Evolutionary conservation across 2,113 vertebrate genomes (phyloP).

Genomic region (Trinectes maculatus): DNA sequence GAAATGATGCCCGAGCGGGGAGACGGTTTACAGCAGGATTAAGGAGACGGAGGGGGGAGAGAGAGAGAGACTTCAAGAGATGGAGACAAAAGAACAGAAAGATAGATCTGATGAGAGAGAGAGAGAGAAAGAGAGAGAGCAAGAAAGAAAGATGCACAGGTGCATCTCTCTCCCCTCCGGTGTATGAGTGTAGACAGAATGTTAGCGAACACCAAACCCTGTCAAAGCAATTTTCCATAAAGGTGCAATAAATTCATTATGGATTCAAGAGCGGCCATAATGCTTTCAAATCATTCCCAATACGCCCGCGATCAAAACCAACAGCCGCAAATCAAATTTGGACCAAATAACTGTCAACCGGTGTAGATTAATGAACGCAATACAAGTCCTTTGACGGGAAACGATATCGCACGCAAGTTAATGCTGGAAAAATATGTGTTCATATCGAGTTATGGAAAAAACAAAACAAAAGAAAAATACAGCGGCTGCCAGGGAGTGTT

Average conservation of each 20-base stretch:
- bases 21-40: conserved; percentile 40
- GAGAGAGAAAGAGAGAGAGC: background rate
- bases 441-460: conserved; percentile 53
- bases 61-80: background rate
- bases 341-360: conserved; percentile 66
- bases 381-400: conserved; percentile 58
- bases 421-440: conserved; percentile 44
- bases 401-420: conserved; percentile 38
- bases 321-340: conserved; percentile 67
- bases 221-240: conserved; percentile 48
- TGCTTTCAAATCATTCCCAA: conserved; percentile 56
- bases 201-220: conserved; percentile 58
- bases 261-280: conserved; percentile 55
- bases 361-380: conserved; percentile 68
- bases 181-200: conserved; percentile 40
- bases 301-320: conserved; percentile 58
- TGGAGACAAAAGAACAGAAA: conserved; percentile 2
- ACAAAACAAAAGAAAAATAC: conserved; percentile 63
- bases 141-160: background rate
- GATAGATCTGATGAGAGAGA: background rate
- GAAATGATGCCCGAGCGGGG: conserved; percentile 20
- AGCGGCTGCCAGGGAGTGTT: conserved; percentile 64
- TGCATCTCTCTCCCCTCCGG: conserved; percentile 24
- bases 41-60: conserved; percentile 7
- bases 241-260: conserved; percentile 65